phyloP scores from a whole-genome alignment of 2,888 invertebrate genomes.

The Cosmia trapezina region DNA sequence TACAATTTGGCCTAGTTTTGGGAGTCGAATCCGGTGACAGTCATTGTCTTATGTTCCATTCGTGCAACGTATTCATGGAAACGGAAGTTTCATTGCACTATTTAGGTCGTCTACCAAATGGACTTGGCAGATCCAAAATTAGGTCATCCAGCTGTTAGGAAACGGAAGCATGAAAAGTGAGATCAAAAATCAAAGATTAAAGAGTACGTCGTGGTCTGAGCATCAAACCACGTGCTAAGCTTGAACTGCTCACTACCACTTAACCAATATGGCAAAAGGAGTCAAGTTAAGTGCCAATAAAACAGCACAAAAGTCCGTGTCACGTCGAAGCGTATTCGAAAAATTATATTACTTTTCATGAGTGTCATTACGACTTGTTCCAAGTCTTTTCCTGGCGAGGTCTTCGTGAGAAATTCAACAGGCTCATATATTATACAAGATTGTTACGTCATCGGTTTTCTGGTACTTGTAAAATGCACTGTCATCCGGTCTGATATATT shows the following conservation, averaged over 20 bases:
- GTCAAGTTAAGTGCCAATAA: conserved; percentile 39
- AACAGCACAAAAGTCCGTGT: conserved; percentile 15
- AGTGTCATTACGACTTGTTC: conserved; percentile 43
- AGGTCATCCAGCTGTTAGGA: neutral
- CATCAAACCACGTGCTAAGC: neutral
- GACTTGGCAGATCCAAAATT: conserved; percentile 10
- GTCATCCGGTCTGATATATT: conserved; percentile 55
- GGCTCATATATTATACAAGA: conserved; percentile 50
- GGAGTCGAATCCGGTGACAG: conserved; percentile 30
- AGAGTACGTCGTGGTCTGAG: neutral
- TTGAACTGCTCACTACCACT: conserved; percentile 12
- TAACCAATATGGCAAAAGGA: conserved; percentile 9
- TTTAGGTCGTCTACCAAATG: conserved; percentile 37
- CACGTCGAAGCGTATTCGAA: conserved; percentile 27
- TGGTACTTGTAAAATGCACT: conserved; percentile 55
- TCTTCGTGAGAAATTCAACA: conserved; percentile 54
- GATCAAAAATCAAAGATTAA: neutral
- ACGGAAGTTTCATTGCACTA: conserved; percentile 39
- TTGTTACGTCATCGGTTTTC: conserved; percentile 36
- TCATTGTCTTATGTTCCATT: conserved; percentile 45
- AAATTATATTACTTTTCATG: conserved; percentile 48
- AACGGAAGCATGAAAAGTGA: neutral
- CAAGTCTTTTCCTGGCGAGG: conserved; percentile 18
- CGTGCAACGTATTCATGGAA: conserved; percentile 42
- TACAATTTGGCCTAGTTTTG: conserved; percentile 53